Evolutionary conservation across 2,888 invertebrate genomes (phyloP).

Genomic region (Heliconius ethilla): DNA sequence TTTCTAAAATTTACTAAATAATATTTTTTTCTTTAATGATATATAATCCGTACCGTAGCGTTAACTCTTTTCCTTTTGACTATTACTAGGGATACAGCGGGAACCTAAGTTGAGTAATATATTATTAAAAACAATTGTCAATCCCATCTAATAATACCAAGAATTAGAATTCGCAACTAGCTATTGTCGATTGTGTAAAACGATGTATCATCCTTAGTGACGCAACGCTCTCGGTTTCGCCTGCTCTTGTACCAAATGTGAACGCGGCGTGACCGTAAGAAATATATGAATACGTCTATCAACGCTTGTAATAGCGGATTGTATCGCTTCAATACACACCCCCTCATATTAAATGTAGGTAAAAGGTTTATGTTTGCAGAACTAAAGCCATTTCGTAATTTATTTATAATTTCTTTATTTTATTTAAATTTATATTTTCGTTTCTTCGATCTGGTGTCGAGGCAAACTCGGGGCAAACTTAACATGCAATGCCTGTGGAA

Average conservation of each 20-base stretch:
- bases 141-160: slow-evolving; percentile 33
- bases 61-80: not conserved
- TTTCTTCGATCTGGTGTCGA: too few species aligned
- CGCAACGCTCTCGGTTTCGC: slow-evolving; percentile 79
- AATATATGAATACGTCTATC: slow-evolving; percentile 71
- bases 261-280: slow-evolving; percentile 73
- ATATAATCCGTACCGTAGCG: not conserved
- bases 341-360: slow-evolving; percentile 20
- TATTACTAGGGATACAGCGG: too few species aligned
- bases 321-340: slow-evolving; percentile 40
- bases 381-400: not conserved
- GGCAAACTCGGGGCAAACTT: too few species aligned
- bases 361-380: not conserved
- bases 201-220: slow-evolving; percentile 68
- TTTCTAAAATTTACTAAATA: not conserved
- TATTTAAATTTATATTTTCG: not conserved
- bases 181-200: slow-evolving; percentile 60
- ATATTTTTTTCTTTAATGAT: not conserved
- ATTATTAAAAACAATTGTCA: slow-evolving; percentile 42
- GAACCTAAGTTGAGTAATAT: not conserved
- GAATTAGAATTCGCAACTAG: slow-evolving; percentile 50
- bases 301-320: slow-evolving; percentile 42
- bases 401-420: not conserved
- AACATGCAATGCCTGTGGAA: too few species aligned
- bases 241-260: slow-evolving; percentile 79